These are phyloP conservation scores for Malurus cyaneus DNA, from an alignment of 2,113 vertebrate genomes.

Conservation along the genomic window DNA sequence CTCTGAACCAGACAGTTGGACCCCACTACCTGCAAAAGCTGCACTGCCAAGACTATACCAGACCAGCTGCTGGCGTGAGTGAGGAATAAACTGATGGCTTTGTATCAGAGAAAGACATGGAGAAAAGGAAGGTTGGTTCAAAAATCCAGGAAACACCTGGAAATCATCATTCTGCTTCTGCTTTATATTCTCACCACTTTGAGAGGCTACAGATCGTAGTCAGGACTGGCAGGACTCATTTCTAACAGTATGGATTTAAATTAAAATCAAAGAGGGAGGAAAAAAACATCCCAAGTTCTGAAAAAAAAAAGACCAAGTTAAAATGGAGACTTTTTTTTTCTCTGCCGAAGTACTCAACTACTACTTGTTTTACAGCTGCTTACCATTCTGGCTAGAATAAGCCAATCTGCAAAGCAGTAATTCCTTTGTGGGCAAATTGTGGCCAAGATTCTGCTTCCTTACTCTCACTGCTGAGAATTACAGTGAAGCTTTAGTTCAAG, in stretches of 20 bases:
- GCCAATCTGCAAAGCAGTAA: background rate
- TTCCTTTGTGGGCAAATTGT: background rate
- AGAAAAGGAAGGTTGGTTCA: background rate
- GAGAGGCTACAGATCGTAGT: background rate
- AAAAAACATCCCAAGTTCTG: background rate
- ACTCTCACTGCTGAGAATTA: background rate
- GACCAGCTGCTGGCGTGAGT: background rate
- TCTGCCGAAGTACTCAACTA: background rate
- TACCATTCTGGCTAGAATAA: conserved; percentile 5
- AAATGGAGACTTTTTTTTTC: background rate
- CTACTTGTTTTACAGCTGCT: conserved; percentile 7
- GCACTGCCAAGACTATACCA: background rate
- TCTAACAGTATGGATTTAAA: background rate
- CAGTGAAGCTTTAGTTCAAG: background rate
- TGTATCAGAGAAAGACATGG: background rate
- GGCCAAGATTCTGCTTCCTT: background rate
- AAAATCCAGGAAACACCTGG: background rate
- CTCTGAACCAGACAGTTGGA: background rate
- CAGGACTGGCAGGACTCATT: background rate
- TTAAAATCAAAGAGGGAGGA: background rate
- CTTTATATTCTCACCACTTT: background rate
- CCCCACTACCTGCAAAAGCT: background rate
- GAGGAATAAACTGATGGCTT: background rate
- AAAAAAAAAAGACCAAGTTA: background rate
- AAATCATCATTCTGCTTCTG: background rate